Percentiles rank a stretch among this genome's conserved stretches.
Conservation (phyloP, 2,113 vertebrate species). For the Glareola pratincola region DNA sequence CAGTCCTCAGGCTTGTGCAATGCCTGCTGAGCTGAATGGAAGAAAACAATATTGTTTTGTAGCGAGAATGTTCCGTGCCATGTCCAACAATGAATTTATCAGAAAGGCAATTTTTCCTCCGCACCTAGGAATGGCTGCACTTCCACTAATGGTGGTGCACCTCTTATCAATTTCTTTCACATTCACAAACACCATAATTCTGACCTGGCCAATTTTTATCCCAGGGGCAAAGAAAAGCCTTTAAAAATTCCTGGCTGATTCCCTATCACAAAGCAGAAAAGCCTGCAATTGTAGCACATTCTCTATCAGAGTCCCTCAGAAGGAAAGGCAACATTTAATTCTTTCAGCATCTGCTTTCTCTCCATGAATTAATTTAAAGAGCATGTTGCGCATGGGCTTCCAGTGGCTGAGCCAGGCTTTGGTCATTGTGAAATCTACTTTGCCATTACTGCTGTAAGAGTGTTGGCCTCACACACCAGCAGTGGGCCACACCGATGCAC, state of each 20-base stretch:
- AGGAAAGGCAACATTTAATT: conserved; percentile 33
- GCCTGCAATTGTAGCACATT: not conserved
- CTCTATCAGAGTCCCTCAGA: conserved; percentile 21
- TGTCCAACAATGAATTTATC: conserved; percentile 36
- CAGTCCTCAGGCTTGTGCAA: not conserved
- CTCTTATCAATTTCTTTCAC: not conserved
- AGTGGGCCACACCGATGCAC: not conserved
- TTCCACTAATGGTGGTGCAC: not conserved
- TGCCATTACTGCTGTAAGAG: not conserved
- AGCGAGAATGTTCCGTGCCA: not conserved
- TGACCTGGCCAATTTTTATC: not conserved
- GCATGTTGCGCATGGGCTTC: not conserved
- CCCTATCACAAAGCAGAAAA: not conserved
- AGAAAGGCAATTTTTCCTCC: conserved; percentile 7
- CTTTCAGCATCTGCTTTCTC: conserved; percentile 57
- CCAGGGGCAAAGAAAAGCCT: not conserved
- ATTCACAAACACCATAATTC: not conserved
- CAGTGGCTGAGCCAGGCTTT: conserved; percentile 15
- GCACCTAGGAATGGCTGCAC: not conserved
- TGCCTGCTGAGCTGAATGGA: not conserved
- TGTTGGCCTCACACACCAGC: not conserved
- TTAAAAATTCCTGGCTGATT: not conserved
- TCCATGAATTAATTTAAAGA: conserved; percentile 53
- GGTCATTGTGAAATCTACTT: conserved; percentile 23
- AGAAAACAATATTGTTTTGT: not conserved